Percentiles rank a stretch among this genome's conserved stretches.
phyloP scores from a whole-genome alignment of 2,888 invertebrate species.

The Operophtera brumata region DNA sequence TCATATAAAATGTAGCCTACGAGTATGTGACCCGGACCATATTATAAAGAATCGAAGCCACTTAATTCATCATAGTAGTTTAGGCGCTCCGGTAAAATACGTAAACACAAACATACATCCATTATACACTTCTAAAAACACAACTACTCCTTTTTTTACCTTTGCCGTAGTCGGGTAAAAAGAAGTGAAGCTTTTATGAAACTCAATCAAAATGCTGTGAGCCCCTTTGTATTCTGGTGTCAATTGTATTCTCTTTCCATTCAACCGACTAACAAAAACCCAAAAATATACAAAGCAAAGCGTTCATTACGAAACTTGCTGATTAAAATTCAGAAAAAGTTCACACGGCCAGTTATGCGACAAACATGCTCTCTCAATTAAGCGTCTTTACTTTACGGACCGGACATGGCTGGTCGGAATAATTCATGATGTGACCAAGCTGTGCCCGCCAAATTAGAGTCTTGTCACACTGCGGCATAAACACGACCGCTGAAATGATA shows the following conservation, averaged over 20 bases:
- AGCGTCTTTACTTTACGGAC: conserved; percentile 62
- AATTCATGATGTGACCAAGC: conserved; percentile 66
- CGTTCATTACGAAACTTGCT: conserved; percentile 35
- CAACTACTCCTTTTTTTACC: too few species aligned
- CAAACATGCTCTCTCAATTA: conserved; percentile 73
- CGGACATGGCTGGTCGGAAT: conserved; percentile 64
- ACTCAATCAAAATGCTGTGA: conserved; percentile 11
- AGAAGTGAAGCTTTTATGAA: neutral
- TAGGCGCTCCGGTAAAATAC: too few species aligned
- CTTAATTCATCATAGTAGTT: too few species aligned
- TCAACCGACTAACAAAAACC: conserved; percentile 18
- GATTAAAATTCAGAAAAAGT: conserved; percentile 59
- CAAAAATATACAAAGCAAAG: conserved; percentile 33
- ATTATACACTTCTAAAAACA: too few species aligned
- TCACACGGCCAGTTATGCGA: conserved; percentile 64
- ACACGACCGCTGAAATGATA: conserved; percentile 32
- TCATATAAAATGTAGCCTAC: too few species aligned
- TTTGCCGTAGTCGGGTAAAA: too few species aligned
- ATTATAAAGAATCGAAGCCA: too few species aligned
- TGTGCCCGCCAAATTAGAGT: conserved; percentile 49
- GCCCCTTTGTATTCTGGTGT: conserved; percentile 3
- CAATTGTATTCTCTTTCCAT: conserved; percentile 13
- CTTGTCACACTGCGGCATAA: conserved; percentile 43
- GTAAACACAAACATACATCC: too few species aligned
- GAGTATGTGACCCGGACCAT: too few species aligned